Conservation (phyloP, 1,140 invertebrate species). For the Archegozetes longisetosus region DNA sequence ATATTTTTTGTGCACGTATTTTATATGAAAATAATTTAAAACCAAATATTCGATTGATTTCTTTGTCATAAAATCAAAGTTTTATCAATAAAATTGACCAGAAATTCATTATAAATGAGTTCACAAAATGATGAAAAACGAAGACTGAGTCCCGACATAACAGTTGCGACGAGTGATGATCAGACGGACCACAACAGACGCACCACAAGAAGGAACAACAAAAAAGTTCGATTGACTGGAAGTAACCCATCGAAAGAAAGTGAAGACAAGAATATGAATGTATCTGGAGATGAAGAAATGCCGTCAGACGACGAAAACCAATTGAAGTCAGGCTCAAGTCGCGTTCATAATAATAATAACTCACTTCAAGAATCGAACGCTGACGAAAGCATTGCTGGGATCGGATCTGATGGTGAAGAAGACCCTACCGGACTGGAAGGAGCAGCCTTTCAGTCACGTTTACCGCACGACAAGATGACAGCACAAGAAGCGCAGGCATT, state of each 20-base stretch:
- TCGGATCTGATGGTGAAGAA: conserved; percentile 3
- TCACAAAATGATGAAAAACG: background rate
- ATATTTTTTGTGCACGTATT: no score
- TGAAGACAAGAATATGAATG: no score
- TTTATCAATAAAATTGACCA: background rate
- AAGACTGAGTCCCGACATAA: background rate
- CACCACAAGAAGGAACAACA: background rate
- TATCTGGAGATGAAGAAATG: background rate
- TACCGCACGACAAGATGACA: conserved; percentile 89
- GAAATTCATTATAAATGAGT: background rate
- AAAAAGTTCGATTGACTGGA: no score
- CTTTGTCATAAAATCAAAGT: background rate
- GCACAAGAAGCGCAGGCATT: conserved; percentile 84
- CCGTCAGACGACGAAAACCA: background rate
- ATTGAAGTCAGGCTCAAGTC: background rate
- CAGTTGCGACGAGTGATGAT: background rate
- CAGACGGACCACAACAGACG: background rate
- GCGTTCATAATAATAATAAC: background rate
- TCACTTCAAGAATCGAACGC: background rate
- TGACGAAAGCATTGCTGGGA: background rate
- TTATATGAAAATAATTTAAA: no score
- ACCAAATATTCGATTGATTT: no score
- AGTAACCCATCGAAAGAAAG: no score
- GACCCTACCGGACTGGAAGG: conserved; percentile 51
- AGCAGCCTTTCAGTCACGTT: conserved; percentile 69